These are phyloP conservation scores for Strix uralensis DNA, from an alignment of 2,113 vertebrate species.

Conservation along the genomic window DNA sequence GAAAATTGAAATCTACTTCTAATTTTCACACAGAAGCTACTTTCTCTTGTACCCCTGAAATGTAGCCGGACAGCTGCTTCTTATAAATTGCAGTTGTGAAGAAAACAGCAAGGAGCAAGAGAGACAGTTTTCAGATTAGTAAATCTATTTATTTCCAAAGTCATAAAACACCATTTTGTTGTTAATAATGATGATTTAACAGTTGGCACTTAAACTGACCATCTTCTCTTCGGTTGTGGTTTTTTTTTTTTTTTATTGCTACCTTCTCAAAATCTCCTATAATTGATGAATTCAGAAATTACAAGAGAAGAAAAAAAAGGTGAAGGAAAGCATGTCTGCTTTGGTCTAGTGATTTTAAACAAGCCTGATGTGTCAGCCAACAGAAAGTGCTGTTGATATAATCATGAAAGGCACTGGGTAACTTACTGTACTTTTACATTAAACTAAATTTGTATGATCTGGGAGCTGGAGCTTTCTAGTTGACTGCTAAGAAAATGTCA, in stretches of 20 bases:
- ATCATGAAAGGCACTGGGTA: slow-evolving; percentile 12
- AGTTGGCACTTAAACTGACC: not conserved
- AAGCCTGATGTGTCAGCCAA: slow-evolving; percentile 42
- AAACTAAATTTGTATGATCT: slow-evolving; percentile 5
- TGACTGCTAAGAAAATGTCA: slow-evolving; percentile 32
- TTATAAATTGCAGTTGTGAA: slow-evolving; percentile 10
- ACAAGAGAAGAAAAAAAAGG: not conserved
- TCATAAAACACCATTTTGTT: not conserved
- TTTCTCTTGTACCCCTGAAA: slow-evolving; percentile 2
- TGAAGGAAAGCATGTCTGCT: slow-evolving; percentile 15
- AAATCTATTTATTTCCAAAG: slow-evolving; percentile 37
- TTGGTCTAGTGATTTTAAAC: slow-evolving; percentile 49
- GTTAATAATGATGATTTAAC: slow-evolving; percentile 32
- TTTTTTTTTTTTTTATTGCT: not conserved
- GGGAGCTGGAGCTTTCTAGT: not conserved
- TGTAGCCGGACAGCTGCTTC: not conserved
- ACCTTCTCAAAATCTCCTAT: slow-evolving; percentile 35
- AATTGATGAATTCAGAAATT: slow-evolving; percentile 63
- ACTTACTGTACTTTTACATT: slow-evolving; percentile 1
- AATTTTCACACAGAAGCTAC: slow-evolving; percentile 31
- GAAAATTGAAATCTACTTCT: slow-evolving; percentile 57
- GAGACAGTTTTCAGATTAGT: not conserved
- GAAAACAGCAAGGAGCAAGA: slow-evolving; percentile 18
- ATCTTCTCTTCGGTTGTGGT: not conserved
- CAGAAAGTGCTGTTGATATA: slow-evolving; percentile 45